Base-by-base conservation (phyloP, 2,888 invertebrate genomes). In the Drosophila yooni region DNA sequence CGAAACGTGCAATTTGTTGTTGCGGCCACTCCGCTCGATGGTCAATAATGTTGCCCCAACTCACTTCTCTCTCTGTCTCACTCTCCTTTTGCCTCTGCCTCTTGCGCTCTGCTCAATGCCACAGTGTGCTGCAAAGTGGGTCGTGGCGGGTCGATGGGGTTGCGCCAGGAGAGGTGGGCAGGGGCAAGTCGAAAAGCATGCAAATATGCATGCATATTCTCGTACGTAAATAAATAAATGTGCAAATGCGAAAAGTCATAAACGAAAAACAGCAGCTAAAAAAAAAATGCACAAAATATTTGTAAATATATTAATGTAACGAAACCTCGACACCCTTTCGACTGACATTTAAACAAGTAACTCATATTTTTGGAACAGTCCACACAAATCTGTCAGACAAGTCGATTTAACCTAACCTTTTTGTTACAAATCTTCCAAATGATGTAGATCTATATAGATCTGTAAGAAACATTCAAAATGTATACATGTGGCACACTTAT, bases 171-270 rank as follows among this genome's bases (percentile, higher is more conserved):
- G 50, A 33, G 53, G 38, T 38, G 50, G 34, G 29, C 15, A 3
- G 33, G 21, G n/a, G 10, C 88, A 79, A 83, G 84, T 87, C 68
- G 87, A 78, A 86, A 81, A 83, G 76, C 88, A 87, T 89, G 89
- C 84, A 85, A 89, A 85, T 89, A 88, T 85, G 79, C 83, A 70
- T 84, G 84, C 82, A 89, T 84, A 89, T 38, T 56, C 56, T 56
- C 38, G 56, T 18, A 31, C 21, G 43, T 89, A 84, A 89, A 85
- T 85, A 85, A 89, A 89, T 72, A 82, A 85, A 89, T 85, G 89
- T 88, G 88, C 79, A 88, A 89, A 84, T 87, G 89, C 85, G 71
- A 89, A 83, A 88, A 75, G 62, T 76, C 57, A 66, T 72, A 76
- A 76, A 56, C 70, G 73, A 71, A 83, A 79, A 70, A 63, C 58